Evolutionary conservation across 2,888 invertebrate species (phyloP).

Genomic region (Cryptus viduatorius): DNA sequence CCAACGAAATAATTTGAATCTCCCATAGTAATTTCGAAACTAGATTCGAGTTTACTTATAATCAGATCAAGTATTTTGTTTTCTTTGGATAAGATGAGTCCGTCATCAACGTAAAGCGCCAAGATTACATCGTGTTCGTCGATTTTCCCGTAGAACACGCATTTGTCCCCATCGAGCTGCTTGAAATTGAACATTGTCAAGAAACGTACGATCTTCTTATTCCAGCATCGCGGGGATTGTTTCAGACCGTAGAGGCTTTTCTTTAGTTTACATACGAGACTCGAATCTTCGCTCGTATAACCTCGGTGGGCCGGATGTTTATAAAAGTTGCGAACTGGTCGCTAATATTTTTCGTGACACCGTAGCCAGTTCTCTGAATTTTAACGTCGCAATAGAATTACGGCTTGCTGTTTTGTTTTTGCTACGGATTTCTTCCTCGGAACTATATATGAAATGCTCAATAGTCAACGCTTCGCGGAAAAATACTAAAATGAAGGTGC

Average conservation of each 20-base stretch:
- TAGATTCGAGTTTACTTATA: slow-evolving; percentile 27
- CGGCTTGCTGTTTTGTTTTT: too few species aligned
- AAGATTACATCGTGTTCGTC: slow-evolving; percentile 14
- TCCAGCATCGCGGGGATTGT: slow-evolving; percentile 59
- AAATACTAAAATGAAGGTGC: too few species aligned
- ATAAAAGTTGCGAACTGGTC: too few species aligned
- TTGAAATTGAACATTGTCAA: slow-evolving; percentile 31
- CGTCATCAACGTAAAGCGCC: slow-evolving; percentile 25
- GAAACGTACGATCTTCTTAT: slow-evolving; percentile 31
- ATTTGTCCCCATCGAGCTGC: slow-evolving; percentile 13
- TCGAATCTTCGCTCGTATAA: neutral
- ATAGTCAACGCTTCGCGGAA: too few species aligned
- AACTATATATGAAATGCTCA: too few species aligned
- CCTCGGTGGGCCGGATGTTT: too few species aligned
- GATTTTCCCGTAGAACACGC: neutral
- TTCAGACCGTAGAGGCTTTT: slow-evolving; percentile 56
- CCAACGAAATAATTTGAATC: slow-evolving; percentile 47
- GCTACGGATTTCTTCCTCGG: too few species aligned
- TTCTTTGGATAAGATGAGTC: slow-evolving; percentile 59
- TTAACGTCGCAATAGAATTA: too few species aligned
- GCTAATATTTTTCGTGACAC: too few species aligned
- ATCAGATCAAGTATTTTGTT: slow-evolving; percentile 35
- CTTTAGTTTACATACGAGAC: slow-evolving; percentile 41
- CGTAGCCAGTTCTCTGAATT: too few species aligned
- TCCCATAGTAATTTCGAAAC: slow-evolving; percentile 59